Percentiles rank a stretch among this genome's conserved stretches.
Evolutionary conservation across 2,888 invertebrate species (phyloP).

Genomic region (Molorchus minor): DNA sequence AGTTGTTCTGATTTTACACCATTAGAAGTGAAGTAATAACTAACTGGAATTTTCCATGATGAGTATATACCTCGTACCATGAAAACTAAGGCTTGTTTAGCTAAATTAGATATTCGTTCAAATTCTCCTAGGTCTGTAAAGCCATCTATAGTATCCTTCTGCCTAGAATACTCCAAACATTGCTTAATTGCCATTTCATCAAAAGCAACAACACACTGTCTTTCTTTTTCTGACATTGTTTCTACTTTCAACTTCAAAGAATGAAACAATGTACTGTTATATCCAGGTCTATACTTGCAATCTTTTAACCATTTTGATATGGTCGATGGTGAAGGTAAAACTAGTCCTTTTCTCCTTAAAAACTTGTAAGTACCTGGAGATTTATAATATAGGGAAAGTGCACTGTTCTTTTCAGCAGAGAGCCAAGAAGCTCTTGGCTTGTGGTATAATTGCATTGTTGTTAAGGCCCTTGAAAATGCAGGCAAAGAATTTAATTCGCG

Average conservation of each 20-base stretch:
- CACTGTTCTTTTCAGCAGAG: constrained; percentile 44
- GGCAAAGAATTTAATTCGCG: background rate
- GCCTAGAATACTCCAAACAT: constrained; percentile 25
- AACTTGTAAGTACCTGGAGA: constrained; percentile 47
- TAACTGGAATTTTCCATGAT: constrained; percentile 39
- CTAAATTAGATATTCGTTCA: constrained; percentile 21
- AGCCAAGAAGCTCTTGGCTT: constrained; percentile 39
- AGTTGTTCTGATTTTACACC: constrained; percentile 25
- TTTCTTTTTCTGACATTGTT: constrained; percentile 40
- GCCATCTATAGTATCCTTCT: constrained; percentile 27
- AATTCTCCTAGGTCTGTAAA: constrained; percentile 1
- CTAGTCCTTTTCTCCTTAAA: constrained; percentile 30
- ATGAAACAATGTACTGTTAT: constrained; percentile 6
- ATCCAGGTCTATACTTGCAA: background rate
- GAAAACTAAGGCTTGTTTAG: constrained; percentile 34
- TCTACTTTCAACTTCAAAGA: constrained; percentile 1
- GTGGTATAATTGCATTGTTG: constrained; percentile 37
- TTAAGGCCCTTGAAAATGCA: constrained; percentile 4
- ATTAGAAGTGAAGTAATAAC: constrained; percentile 33
- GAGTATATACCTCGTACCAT: constrained; percentile 30
- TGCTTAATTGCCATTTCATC: constrained; percentile 43
- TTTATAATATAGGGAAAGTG: constrained; percentile 48
- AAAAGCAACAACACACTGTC: constrained; percentile 36
- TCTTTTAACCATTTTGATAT: background rate
- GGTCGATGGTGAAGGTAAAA: constrained; percentile 37